Evolutionary conservation across 1,140 invertebrate genomes (phyloP).

Genomic region (Drosophila orosa): DNA sequence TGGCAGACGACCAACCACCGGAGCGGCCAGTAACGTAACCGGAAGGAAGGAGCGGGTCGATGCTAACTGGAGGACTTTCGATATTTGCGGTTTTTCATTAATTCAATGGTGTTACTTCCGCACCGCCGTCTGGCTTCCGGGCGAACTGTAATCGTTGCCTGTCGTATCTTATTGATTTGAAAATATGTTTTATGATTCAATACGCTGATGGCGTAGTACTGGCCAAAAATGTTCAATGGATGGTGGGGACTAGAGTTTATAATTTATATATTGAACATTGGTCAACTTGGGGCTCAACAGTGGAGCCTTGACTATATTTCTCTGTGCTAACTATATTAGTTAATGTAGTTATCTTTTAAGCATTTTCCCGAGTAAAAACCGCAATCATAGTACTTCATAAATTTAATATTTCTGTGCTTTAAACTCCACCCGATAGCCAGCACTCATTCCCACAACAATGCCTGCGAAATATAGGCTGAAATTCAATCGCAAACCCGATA

Average conservation of each 20-base stretch:
- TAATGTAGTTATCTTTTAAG: not conserved
- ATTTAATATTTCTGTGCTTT: not conserved
- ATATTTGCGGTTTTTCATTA: constrained; percentile 77
- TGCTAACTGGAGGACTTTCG: constrained; percentile 18
- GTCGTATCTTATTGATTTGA: constrained; percentile 41
- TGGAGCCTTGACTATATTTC: not conserved
- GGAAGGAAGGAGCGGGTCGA: constrained; percentile 8
- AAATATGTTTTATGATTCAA: constrained; percentile 47
- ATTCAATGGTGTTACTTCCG: constrained; percentile 77
- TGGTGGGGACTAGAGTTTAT: not conserved
- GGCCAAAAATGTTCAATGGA: not conserved
- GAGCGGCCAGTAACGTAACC: constrained; percentile 15
- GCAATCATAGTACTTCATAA: not conserved
- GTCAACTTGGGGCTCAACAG: not conserved
- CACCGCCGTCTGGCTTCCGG: constrained; percentile 63
- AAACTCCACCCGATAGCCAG: not conserved
- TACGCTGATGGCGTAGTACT: not conserved
- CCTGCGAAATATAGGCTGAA: constrained; percentile 18
- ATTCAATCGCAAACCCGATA: constrained; percentile 51
- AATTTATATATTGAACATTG: not conserved
- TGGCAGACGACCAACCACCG: constrained; percentile 48
- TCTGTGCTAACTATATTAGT: too few species aligned
- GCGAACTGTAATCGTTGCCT: constrained; percentile 57
- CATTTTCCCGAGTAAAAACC: not conserved
- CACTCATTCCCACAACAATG: not conserved